Base-by-base conservation (phyloP, 2,888 invertebrate species). In the Operophtera brumata region DNA sequence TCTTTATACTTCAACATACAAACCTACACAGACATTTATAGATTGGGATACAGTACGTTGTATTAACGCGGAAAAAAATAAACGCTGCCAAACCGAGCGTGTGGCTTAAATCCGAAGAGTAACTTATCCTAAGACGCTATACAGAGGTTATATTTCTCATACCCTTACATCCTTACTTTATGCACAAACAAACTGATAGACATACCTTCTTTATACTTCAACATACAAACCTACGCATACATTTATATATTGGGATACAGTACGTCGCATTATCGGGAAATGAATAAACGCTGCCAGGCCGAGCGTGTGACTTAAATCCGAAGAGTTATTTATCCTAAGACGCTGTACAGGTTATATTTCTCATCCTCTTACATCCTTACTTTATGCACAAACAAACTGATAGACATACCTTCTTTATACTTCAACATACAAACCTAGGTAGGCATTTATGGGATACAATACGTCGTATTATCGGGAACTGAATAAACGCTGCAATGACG, bases 211-310 rank as follows among this genome's bases (percentile, higher is more conserved):
- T 20, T 20, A 20, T 20, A 20, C 20, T 20, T 3, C 20, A 20
- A 28, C 1, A 11, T 8, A 41, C 11, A 28, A 11, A 12, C 12
- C 9, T 12, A 43, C 32, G 11, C 11, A 49, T 14, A 41, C 49
- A 32, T 40, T 41, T 50, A 20, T 20, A 47, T 43, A 47, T 56
- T 47, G 42, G 37, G 46, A 25, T 42, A 41, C 42, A 55, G 37
- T 36, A 36, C 45, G 45, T 37, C 56, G 57, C 55, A 62, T 65
- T 65, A 63, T 64, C 63, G 62, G 57, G 51, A 59, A 66, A 66
- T 63, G 67, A 64, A 71, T 73, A 75, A 75, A 75, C 68, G 76
- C 73, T 75, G 75, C 73, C 73, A 66, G 62, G 58, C 49, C 51
- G 54, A 59, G 59, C 61, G 62, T 55, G 51, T 60, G 64, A 54